Evolutionary conservation across 2,888 invertebrate genomes (phyloP), one percentile per base, ranked within the genome.

Genomic region (Cetonia aurata): DNA sequence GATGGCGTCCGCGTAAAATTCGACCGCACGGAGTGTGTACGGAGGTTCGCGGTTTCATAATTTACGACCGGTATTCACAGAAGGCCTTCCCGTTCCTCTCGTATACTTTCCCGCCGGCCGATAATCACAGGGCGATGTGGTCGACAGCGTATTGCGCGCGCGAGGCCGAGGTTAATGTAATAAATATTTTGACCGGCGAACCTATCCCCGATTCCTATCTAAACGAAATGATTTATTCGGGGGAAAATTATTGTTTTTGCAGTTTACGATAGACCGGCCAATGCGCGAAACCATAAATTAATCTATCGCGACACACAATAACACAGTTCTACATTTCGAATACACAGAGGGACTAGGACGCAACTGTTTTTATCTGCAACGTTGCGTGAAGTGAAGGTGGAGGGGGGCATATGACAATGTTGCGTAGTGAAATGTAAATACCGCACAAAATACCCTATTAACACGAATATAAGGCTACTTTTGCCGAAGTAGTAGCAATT

Each of bases 121-220:
- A 72, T 72, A 72, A 73, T 73, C 65, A 72, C 71, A 70, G 73
- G 48, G 15, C 19, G 70, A 71, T 70, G 72, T 46, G 73, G 72
- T 55, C 52, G 42, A 19, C 37, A 15, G 62, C 48, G 15, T 50
- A 62, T 37, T 37, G 37, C 48, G 37, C 15, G 50, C 62, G 19
- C 48, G 50, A 50, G 56, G 59, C 41, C 62, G 62, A 68, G 70
- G 70, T 68, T 73, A 72, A 70, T 70, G 71, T 56, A 56, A 69
- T 69, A 73, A 71, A 71, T 69, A 73, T 71, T 73, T 73, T 71
- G 59, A 66, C 50, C 66, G 46, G 50, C 56, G 41, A 46, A 25
- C 67, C 37, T 56, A 67, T 56, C 62, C 44, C 9, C 25, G 44
- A 67, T 67, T 67, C 67, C 67, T 48, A 56, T 56, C 67, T 48